Conservation (phyloP, 53 echinoderm and acorn worm genomes). For the Pentamera pediparva region DNA sequence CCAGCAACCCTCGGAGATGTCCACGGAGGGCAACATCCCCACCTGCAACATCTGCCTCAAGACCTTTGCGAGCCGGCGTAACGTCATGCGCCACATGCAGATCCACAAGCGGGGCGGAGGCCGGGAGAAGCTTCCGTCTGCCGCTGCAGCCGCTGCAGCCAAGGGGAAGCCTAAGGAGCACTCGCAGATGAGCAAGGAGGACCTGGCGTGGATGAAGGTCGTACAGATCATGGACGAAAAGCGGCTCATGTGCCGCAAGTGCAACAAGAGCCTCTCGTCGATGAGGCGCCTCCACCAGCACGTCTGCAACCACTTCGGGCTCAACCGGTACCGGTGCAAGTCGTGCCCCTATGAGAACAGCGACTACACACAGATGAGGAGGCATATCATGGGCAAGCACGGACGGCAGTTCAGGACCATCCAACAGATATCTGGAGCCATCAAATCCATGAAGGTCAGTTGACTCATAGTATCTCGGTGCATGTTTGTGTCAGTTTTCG, state of each 20-base stretch:
- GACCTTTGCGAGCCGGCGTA: slow-evolving; percentile 79
- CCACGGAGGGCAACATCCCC: slow-evolving; percentile 50
- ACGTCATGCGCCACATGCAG: slow-evolving; percentile 81
- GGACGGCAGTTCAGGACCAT: slow-evolving; percentile 85
- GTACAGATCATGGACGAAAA: slow-evolving; percentile 91
- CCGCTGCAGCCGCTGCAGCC: too few relatives aligned
- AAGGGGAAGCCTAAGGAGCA: slow-evolving; percentile 36
- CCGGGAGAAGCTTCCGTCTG: slow-evolving; percentile 16
- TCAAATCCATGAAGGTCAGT: slow-evolving; percentile 72
- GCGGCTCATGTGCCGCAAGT: slow-evolving; percentile 71
- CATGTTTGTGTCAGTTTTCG: background rate
- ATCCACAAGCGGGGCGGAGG: slow-evolving; percentile 56
- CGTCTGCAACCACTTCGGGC: slow-evolving; percentile 88
- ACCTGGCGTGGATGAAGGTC: slow-evolving; percentile 66
- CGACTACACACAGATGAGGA: slow-evolving; percentile 92
- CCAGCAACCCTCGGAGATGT: slow-evolving; percentile 38
- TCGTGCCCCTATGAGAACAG: slow-evolving; percentile 79
- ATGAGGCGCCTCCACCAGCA: slow-evolving; percentile 79
- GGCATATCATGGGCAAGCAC: slow-evolving; percentile 94
- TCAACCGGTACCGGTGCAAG: slow-evolving; percentile 84
- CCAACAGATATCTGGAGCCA: slow-evolving; percentile 83
- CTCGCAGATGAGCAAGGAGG: slow-evolving; percentile 47
- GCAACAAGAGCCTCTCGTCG: slow-evolving; percentile 74
- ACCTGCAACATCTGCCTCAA: slow-evolving; percentile 81
- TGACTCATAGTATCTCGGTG: background rate